Percentiles rank a stretch among this genome's conserved stretches.
Conservation (phyloP, 2,797 vertebrate species). For the Macrochelys suwanniensis region DNA sequence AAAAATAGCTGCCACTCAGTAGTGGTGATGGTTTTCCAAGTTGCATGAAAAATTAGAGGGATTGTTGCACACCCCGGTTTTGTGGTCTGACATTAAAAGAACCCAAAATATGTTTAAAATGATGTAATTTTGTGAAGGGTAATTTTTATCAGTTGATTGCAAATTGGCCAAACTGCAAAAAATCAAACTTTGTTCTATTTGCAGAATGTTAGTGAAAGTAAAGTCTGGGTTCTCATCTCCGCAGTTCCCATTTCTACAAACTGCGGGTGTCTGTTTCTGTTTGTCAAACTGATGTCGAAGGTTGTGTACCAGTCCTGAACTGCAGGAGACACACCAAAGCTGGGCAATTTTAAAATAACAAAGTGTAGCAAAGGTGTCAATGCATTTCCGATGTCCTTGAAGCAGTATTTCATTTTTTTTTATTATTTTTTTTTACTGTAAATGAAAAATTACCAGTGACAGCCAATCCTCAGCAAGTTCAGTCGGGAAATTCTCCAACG, state of each 20-base stretch:
- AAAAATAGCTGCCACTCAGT: rapidly evolving
- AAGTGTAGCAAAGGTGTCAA: conserved; percentile 11
- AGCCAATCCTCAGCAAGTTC: neutral
- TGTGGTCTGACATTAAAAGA: neutral
- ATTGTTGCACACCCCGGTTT: conserved; percentile 29
- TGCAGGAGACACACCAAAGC: neutral
- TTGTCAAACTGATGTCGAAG: neutral
- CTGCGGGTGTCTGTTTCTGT: rapidly evolving
- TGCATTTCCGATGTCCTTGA: neutral
- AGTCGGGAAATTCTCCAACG: rapidly evolving
- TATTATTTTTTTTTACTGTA: neutral
- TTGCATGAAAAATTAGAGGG: conserved; percentile 19
- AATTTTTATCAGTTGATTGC: conserved; percentile 1
- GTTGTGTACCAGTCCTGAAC: neutral
- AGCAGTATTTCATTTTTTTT: neutral
- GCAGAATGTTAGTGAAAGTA: neutral
- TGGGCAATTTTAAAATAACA: conserved; percentile 42
- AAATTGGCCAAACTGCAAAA: neutral
- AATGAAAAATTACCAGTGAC: conserved; percentile 10
- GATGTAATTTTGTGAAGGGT: conserved; percentile 27
- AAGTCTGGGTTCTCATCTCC: neutral
- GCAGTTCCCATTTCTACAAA: neutral
- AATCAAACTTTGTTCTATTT: neutral
- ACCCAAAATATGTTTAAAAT: neutral
- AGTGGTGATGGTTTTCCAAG: neutral